Percentiles rank a stretch among this genome's conserved stretches.
phyloP scores from a whole-genome alignment of 2,888 invertebrate species.

The Endotricha flammealis region DNA sequence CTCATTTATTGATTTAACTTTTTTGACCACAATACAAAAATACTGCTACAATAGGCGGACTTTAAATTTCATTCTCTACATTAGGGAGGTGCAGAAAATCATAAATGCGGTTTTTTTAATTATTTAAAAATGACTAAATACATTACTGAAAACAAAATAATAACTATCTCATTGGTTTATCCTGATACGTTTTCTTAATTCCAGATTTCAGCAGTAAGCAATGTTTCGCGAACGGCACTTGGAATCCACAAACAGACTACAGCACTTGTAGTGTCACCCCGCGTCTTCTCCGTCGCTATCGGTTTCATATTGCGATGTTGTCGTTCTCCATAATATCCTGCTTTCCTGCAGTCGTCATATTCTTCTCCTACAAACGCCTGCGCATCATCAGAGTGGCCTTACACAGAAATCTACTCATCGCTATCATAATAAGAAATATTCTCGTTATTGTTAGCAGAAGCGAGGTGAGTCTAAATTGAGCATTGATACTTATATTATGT shows the following conservation, averaged over 20 bases:
- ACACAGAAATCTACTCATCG: constrained; percentile 79
- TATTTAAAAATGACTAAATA: too few relatives aligned
- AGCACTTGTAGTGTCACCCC: constrained; percentile 75
- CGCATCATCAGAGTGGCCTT: constrained; percentile 73
- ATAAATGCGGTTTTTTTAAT: too few relatives aligned
- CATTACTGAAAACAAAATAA: too few relatives aligned
- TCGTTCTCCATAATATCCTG: constrained; percentile 70
- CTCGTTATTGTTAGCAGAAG: constrained; percentile 77
- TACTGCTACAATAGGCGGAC: too few relatives aligned
- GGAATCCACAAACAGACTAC: constrained; percentile 80
- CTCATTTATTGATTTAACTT: too few relatives aligned
- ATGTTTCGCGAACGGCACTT: constrained; percentile 73
- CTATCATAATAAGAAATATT: constrained; percentile 77
- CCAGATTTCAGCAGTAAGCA: constrained; percentile 79
- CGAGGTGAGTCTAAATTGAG: constrained; percentile 60
- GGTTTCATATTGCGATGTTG: constrained; percentile 74
- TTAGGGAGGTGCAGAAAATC: too few relatives aligned
- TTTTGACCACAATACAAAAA: too few relatives aligned
- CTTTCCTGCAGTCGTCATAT: constrained; percentile 77
- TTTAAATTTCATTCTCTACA: too few relatives aligned
- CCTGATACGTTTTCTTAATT: too few relatives aligned
- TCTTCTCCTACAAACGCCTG: constrained; percentile 74
- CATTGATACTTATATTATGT: too few relatives aligned
- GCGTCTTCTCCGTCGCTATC: constrained; percentile 67
- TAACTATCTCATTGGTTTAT: too few relatives aligned